Base-by-base conservation (phyloP, 2,888 invertebrate genomes). In the Epistrophella euchroma region DNA sequence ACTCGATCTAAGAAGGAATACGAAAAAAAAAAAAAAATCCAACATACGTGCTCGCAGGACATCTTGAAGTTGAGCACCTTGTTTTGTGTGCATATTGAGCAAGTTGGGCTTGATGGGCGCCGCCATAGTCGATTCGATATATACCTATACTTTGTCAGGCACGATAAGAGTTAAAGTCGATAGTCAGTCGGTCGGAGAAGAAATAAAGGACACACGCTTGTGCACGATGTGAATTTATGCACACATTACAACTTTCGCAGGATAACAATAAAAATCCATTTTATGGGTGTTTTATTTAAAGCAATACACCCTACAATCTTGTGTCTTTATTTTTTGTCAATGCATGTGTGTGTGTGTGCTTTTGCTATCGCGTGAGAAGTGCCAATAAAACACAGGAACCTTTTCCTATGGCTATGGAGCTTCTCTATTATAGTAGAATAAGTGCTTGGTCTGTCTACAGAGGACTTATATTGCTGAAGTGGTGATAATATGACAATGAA, bases 211-310 rank as follows among this genome's bases (percentile, higher is more conserved):
- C 64, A 58, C 25, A 50, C 13, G 45, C 19, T 28, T 25, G 62
- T 32, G 68, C 52, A 52, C 60, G 17, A 37, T n/a, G 37, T 25
- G 32, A 77, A 71, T 73, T 77, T 77, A 81, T 83, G 80, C 76
- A 50, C 15, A 60, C 75, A 75, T 81, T 82, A 73, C 66, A 64
- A 81, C 62, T 77, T 74, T 58, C 43, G 25, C 72, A 73, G 77
- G 73, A 86, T 73, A 82, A 81, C 76, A 74, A 86, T 81, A 73
- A 70, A 77, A 81, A 58, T 71, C 77, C 82, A 28, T 74, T 86
- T 86, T 74, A 86, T 82, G 82, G 70, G 74, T 74, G 64, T 78
- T 86, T 86, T 82, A 82, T 86, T 86, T 86, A 82, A 86, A 86
- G 77, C 73, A 77, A 81, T 70, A 58, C 80, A 58, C 85, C 19